Evolutionary conservation across 2,888 invertebrate species (phyloP).

Genomic region (Zelleria hepariella): DNA sequence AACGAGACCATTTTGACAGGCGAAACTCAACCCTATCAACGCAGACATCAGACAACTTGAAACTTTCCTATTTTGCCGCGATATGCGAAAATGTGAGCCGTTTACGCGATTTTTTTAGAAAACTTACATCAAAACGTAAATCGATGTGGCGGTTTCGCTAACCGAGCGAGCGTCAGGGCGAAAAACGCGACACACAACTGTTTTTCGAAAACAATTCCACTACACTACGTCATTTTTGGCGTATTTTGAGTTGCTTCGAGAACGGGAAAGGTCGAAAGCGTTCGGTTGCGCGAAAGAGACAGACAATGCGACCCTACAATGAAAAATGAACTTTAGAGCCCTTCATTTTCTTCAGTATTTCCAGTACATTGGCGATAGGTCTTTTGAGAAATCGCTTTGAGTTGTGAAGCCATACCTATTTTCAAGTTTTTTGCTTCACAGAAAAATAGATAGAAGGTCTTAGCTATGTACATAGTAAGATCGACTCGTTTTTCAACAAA

Average conservation of each 20-base stretch:
- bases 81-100: constrained; percentile 64
- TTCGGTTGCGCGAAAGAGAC: constrained; percentile 62
- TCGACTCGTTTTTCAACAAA: constrained; percentile 61
- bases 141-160: not conserved
- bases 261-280: constrained; percentile 70
- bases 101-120: constrained; percentile 62
- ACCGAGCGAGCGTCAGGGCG: constrained; percentile 43
- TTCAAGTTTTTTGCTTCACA: constrained; percentile 59
- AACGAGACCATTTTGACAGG: constrained; percentile 19
- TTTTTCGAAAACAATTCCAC: constrained; percentile 64
- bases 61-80: constrained; percentile 64
- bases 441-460: constrained; percentile 34
- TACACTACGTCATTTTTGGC: constrained; percentile 67
- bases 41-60: constrained; percentile 33
- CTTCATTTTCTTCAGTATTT: constrained; percentile 33
- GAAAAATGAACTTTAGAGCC: constrained; percentile 51
- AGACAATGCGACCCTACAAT: constrained; percentile 27
- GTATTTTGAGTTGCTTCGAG: constrained; percentile 70
- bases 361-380: constrained; percentile 36
- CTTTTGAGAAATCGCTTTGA: constrained; percentile 29
- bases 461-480: constrained; percentile 34
- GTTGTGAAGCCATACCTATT: constrained; percentile 59
- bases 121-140: constrained; percentile 46
- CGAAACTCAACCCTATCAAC: constrained; percentile 45
- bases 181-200: constrained; percentile 63